These are phyloP conservation scores for Astreopora myriophthalma DNA, from an alignment of 64 coral and sea anemone genomes.

Conservation along the genomic window DNA sequence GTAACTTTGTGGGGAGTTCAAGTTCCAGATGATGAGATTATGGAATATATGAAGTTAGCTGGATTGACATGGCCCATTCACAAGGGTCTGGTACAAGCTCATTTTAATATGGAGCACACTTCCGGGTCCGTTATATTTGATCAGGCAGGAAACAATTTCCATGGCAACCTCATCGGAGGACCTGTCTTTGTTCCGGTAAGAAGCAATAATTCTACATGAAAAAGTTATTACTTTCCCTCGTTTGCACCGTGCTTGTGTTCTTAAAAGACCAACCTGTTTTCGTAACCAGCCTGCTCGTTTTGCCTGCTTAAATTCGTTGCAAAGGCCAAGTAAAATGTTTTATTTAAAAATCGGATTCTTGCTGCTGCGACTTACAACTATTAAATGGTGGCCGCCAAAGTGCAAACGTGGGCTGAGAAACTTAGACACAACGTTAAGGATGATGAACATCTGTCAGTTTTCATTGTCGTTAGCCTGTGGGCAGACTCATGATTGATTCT, in stretches of 20 bases:
- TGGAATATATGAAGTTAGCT: slow-evolving; percentile 85
- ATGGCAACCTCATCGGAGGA: slow-evolving; percentile 77
- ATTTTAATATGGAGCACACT: slow-evolving; percentile 84
- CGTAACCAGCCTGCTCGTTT: too few relatives aligned
- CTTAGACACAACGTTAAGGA: too few relatives aligned
- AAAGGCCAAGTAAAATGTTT: too few relatives aligned
- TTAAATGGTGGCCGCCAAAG: too few relatives aligned
- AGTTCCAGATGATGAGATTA: slow-evolving; percentile 71
- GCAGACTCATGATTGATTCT: background rate
- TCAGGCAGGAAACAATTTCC: slow-evolving; percentile 45
- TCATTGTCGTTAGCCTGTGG: too few relatives aligned
- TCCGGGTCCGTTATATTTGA: slow-evolving; percentile 47
- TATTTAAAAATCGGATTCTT: too few relatives aligned
- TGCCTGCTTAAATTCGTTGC: too few relatives aligned
- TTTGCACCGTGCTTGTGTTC: background rate
- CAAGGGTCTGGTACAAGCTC: slow-evolving; percentile 84
- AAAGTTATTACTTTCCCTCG: background rate
- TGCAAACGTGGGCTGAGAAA: too few relatives aligned
- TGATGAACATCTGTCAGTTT: too few relatives aligned
- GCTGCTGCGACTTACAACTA: too few relatives aligned
- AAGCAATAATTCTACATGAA: background rate
- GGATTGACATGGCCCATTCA: slow-evolving; percentile 95
- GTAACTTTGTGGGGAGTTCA: slow-evolving; percentile 81
- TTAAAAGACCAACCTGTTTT: too few relatives aligned
- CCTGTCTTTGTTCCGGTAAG: slow-evolving; percentile 84